Evolutionary conservation across 1,140 invertebrate species (phyloP), one percentile per base, ranked within the genome.

Genomic region (Formica selysi): DNA sequence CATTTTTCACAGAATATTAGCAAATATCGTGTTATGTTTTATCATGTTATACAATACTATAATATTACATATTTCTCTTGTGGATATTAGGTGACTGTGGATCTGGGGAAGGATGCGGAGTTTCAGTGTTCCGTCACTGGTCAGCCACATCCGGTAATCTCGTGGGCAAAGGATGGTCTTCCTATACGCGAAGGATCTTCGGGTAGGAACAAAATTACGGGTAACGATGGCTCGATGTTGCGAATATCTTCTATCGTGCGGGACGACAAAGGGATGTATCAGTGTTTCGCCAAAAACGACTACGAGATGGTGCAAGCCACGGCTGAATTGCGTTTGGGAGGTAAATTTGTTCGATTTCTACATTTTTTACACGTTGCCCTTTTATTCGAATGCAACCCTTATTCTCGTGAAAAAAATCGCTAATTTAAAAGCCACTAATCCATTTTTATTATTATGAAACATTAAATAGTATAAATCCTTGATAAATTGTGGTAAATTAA

Each of bases 111-210:
- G 92, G 96, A 97, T 91, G 97, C 98, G 54, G 96, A 96, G 88
- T 98, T 99, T 91, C 97, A 98, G 90, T 99, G 98, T 94, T 97
- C 97, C 91, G 96, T 98, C n/a, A 96, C 97, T 36, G 98, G 98
- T 6, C 97, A 97, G 95, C 98, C 98, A 1, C 96, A 97, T 62
- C 96, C 97, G 65, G 96, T 97, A 85, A 96, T 98, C 74, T 96
- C 96, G 70, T 99, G 98, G 98, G 95, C 97, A 74, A 97, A 98
- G 93, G 97, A 98, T 93, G 97, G 97, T 16, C 96, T 97, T 92
- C 96, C 97, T n/a, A 95, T 97, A 76, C 93, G 97, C 51, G 95
- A 96, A 71, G 96, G 96, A 84, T 91, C 91, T 7, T 93, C 95
- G 1, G 93, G 94, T 2, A 91, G 95, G 16, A 94, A 89, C 29